Evolutionary conservation across 2,888 invertebrate species (phyloP), one percentile per base, ranked within the genome.

Genomic region (Melanargia galathea): DNA sequence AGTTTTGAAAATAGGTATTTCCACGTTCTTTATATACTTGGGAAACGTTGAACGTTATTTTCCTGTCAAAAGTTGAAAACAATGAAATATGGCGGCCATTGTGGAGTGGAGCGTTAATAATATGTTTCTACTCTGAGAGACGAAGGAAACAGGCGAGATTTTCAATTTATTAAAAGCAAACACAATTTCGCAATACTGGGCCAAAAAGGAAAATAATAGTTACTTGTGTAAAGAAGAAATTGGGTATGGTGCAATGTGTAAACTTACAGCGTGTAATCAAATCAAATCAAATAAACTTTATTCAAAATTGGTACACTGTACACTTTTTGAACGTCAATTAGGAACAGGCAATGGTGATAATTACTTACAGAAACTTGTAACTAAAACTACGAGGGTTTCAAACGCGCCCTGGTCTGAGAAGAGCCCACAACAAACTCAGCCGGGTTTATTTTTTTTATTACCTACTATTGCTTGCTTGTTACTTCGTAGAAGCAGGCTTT

Each of bases 101-200:
- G 49, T 52, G 33, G 22, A 45, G 57, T 51, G 33, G 18, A 24
- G 26, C 46, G 46, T 26, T 63, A 58, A 63, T 63, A 63, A 63
- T 45, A 58, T 43, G 58, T 63, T 63, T 63, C 58, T 45, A 52
- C 57, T 33, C 43, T 18, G n/a, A 48, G 38, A 63, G 45, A 52
- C 57, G 58, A 24, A 51, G 58, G 40, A 52, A 52, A 46, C 43
- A 33, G 16, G 51, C 56, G 56, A 64, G 51, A 60, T 38, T 55
- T 60, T 63, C 49, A 45, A 55, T 82, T 82, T 84, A 81, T 83
- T 83, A 84, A 83, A 86, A 83, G 81, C 81, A 84, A 84, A 81
- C 81, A 79, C 80, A 77, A 72, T 76, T 77, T 75, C 73, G 71
- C 76, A 74, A 75, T 76, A 70, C 70, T 65, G 63, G 64, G 55